Base-by-base conservation (phyloP, 1,140 invertebrate species). In the Drosophila pandora region DNA sequence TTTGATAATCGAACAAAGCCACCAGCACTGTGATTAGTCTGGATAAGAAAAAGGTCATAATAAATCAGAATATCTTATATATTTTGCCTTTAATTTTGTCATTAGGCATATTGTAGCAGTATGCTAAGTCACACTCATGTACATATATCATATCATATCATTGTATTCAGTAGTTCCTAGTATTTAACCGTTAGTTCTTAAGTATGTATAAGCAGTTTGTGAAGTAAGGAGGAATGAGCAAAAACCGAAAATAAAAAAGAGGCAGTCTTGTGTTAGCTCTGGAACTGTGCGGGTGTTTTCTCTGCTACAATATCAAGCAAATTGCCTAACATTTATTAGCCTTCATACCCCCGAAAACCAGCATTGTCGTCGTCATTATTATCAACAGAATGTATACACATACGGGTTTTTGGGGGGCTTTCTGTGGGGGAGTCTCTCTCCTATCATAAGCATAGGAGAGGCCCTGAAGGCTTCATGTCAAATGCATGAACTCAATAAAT, bases 381-480 rank as follows among this genome's bases (percentile, higher is more conserved):
- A 48, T 57, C 39, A 65, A 28, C 47, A 21, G 5, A 21, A 68
- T 22, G 34, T 41, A 45, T 48, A 71, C 68, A 83, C 63, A 78
- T 45, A 79, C 48, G 61, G 43, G 30, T 50, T 43, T 34, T 60
- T 21, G 54, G 30, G 49, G 9, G 10, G n/a, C 32, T 55, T 47
- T 49, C 47, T 62, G 48, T 53, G 57, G 17, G 17, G 17, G 17
- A 17, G 17, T 17, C 17, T 17, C 17, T 69, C 47, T 65, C 55
- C 76, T 69, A 76, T 85, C 76, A 80, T 80, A 80, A 73, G 56
- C 59, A 49, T 76, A 23, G 67, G 81, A 49, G 73, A 23, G 67
- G 81, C 80, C 80, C 76, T 68, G 61, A 85, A 85, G 80, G 80
- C 81, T 83, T 83, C 81, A 83, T 80, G 80, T 84, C 81, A 84